phyloP scores from a whole-genome alignment of 1,140 invertebrate species.

The Stegodyphus mimosarum region DNA sequence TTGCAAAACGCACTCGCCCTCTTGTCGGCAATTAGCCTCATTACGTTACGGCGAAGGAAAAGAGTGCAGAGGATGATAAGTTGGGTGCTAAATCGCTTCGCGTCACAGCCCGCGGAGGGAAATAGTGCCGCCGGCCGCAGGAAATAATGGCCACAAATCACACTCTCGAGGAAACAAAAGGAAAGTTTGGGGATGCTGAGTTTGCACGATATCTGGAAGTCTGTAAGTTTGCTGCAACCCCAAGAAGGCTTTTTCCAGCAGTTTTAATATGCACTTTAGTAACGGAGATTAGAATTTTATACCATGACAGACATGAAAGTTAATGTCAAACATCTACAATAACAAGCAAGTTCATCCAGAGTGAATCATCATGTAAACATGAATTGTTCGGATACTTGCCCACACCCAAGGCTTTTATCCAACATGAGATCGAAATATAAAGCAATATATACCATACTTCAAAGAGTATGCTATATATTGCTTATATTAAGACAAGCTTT shows the following conservation, averaged over 20 bases:
- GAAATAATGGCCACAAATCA: constrained; percentile 60
- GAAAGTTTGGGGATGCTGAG: constrained; percentile 35
- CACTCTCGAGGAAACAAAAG: constrained; percentile 56
- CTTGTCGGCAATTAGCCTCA: constrained; percentile 60
- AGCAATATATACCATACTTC: too few relatives aligned
- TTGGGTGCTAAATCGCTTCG: constrained; percentile 59
- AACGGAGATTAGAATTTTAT: too few relatives aligned
- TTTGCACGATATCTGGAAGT: constrained; percentile 15
- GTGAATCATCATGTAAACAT: too few relatives aligned
- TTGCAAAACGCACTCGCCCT: constrained; percentile 55
- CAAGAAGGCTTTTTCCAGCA: background rate
- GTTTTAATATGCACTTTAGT: background rate
- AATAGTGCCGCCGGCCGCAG: constrained; percentile 51
- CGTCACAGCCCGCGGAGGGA: constrained; percentile 52
- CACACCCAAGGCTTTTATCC: too few relatives aligned
- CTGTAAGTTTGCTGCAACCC: background rate
- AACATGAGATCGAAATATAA: too few relatives aligned
- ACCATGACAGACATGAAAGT: too few relatives aligned
- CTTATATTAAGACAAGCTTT: too few relatives aligned
- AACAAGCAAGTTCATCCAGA: too few relatives aligned
- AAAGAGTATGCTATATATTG: too few relatives aligned
- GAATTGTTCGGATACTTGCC: too few relatives aligned
- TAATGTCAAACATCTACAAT: too few relatives aligned
- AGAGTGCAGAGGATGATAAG: constrained; percentile 54
- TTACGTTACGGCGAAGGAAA: constrained; percentile 37